phyloP scores from a whole-genome alignment of 2,888 invertebrate species.

The Electrophaes corylata region DNA sequence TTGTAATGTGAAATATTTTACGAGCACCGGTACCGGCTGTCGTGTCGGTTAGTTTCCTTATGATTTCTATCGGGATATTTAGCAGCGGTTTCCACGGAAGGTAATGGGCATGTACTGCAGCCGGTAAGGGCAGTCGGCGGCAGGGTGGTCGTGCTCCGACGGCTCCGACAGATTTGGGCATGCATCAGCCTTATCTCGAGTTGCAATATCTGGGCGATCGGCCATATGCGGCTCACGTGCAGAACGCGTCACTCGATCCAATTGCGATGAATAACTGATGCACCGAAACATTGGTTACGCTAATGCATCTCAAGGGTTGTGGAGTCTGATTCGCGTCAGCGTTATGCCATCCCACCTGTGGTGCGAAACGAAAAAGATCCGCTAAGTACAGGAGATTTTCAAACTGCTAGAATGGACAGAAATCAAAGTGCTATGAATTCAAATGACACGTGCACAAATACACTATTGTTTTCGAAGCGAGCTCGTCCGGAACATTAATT shows the following conservation, averaged over 20 bases:
- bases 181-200: conserved; percentile 47
- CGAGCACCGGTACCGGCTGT: conserved; percentile 40
- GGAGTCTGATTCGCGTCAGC: neutral
- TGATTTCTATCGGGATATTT: conserved; percentile 20
- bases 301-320: conserved; percentile 58
- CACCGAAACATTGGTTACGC: conserved; percentile 44
- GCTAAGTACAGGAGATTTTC: conserved; percentile 50
- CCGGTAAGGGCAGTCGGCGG: conserved; percentile 36
- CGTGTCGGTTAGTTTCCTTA: conserved; percentile 25
- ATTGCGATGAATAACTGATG: conserved; percentile 57
- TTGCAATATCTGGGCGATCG: conserved; percentile 44
- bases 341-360: neutral
- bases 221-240: conserved; percentile 54
- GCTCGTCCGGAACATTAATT: conserved; percentile 54
- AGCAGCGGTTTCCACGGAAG: conserved; percentile 26
- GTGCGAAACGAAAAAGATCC: conserved; percentile 29
- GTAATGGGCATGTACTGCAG: conserved; percentile 20
- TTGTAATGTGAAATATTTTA: conserved; percentile 54
- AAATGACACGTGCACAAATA: conserved; percentile 53
- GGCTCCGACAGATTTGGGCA: conserved; percentile 47
- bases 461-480: conserved; percentile 57
- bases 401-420: conserved; percentile 43
- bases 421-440: conserved; percentile 53
- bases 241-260: conserved; percentile 42
- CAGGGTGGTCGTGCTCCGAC: conserved; percentile 37